Evolutionary conservation across 2,113 vertebrate species (phyloP), one percentile per base, ranked within the genome.

Genomic region (Suncus etruscus): DNA sequence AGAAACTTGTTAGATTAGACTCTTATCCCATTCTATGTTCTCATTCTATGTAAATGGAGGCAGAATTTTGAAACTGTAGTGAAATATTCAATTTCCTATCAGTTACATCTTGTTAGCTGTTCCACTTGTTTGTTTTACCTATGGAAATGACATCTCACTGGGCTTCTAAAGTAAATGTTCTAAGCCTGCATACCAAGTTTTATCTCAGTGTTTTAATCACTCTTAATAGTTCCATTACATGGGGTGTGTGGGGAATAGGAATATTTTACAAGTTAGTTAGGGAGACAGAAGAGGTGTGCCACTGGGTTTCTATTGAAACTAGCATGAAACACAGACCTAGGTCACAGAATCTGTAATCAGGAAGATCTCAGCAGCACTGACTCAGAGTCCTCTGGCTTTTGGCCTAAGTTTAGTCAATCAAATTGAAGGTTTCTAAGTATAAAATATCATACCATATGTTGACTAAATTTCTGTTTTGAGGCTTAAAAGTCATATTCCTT

Each of bases 371-470:
- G 50, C 31, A 12, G 74, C 9, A 54, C 74, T 94, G 93, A 96
- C 70, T 97, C 85, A 97, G 58, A 65, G 93, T 96, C 51, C 72
- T 96, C 85, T 96, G 96, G 86, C 83, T 90, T 89, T 1, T 0
- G 87, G 63, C 69, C 80, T 89, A 90, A 94, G 94, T 86, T 29
- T 90, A 94, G 91, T 95, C 94, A 96, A 90, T 96, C 91, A 96
- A 96, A 94, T 94, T 45, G 86, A 95, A 93, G 69, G 54, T 63
- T 94, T 97, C 61, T n/a, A 68, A 93, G 47, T 89, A 89, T 92
- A 90, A 93, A 95, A 93, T 93, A 94, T 69, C 39, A 29, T 94
- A 63, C 88, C 88, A 95, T 86, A 95, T 97, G 94, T 96, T 97
- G 94, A 96, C 80, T 96, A 96, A 96, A 54, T 75, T 83, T 94